Percentiles rank a stretch among this genome's conserved stretches.
These are phyloP conservation scores for Anthonomus grandis DNA, from an alignment of 1,140 invertebrate genomes.

Conservation along the genomic window DNA sequence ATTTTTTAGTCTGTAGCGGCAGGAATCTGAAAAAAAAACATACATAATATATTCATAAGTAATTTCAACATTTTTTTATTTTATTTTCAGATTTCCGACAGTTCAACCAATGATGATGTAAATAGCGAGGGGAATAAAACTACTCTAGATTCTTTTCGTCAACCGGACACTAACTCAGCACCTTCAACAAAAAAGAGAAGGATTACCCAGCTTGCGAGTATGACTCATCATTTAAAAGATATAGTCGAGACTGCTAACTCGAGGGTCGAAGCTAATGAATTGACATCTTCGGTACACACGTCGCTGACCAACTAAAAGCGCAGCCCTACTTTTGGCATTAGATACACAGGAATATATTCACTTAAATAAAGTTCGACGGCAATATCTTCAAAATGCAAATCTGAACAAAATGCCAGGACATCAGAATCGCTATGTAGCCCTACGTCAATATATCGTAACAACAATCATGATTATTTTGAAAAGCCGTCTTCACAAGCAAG, in stretches of 20 bases:
- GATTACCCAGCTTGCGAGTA: too few species aligned
- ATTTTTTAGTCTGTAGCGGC: conserved; percentile 31
- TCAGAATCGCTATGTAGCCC: not conserved
- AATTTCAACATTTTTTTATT: conserved; percentile 2
- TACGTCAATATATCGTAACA: too few species aligned
- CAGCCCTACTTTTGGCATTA: not conserved
- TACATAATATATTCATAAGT: not conserved
- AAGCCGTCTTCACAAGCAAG: too few species aligned
- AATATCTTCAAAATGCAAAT: not conserved
- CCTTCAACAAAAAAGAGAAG: not conserved
- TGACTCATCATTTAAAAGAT: not conserved
- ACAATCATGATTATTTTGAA: too few species aligned
- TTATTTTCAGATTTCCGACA: too few species aligned
- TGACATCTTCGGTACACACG: too few species aligned
- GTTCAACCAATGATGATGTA: conserved; percentile 9
- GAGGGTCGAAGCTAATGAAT: not conserved
- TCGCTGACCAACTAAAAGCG: not conserved
- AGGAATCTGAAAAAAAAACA: not conserved
- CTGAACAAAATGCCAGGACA: not conserved
- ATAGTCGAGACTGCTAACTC: not conserved
- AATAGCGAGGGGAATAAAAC: too few species aligned
- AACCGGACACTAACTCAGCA: not conserved
- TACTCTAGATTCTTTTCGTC: not conserved
- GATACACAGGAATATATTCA: not conserved
- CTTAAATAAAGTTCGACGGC: too few species aligned